phyloP scores from a whole-genome alignment of 2,888 invertebrate species.

The Tiphia femorata region DNA sequence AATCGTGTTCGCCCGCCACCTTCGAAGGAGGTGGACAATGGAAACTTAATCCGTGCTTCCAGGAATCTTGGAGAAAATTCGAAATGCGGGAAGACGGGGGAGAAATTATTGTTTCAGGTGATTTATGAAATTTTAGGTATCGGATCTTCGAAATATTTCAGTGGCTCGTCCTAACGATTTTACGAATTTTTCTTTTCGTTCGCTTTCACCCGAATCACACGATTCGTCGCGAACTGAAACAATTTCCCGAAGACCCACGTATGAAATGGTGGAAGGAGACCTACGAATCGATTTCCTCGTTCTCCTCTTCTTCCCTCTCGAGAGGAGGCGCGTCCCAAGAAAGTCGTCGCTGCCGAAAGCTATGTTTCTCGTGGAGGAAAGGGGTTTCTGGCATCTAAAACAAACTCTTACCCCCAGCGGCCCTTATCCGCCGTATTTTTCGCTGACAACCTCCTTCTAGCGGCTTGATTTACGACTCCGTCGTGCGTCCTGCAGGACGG shows the following conservation, averaged over 20 bases:
- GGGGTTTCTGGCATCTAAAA: constrained; percentile 58
- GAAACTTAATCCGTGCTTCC: constrained; percentile 43
- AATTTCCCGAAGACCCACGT: no score
- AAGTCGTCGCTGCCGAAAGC: constrained; percentile 38
- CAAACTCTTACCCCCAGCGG: constrained; percentile 60
- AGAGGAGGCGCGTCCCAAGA: constrained; percentile 7
- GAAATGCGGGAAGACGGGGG: no score
- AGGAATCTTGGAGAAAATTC: constrained; percentile 33
- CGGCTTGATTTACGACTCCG: constrained; percentile 61
- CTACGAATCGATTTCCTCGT: neutral
- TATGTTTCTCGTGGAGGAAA: constrained; percentile 40
- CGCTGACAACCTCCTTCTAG: constrained; percentile 66
- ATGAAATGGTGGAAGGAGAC: neutral
- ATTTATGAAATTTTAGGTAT: constrained; percentile 12
- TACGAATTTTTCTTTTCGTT: neutral
- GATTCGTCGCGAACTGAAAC: no score
- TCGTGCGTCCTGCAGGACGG: constrained; percentile 43
- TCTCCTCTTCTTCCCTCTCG: neutral
- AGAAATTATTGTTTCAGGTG: constrained; percentile 22
- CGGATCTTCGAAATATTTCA: neutral
- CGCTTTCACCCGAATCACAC: neutral
- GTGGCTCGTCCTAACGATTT: neutral
- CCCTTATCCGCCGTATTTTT: constrained; percentile 65
- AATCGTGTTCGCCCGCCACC: neutral
- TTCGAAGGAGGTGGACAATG: constrained; percentile 34